Evolutionary conservation across 2,888 invertebrate species (phyloP).

Genomic region (Polymixis flavicincta): DNA sequence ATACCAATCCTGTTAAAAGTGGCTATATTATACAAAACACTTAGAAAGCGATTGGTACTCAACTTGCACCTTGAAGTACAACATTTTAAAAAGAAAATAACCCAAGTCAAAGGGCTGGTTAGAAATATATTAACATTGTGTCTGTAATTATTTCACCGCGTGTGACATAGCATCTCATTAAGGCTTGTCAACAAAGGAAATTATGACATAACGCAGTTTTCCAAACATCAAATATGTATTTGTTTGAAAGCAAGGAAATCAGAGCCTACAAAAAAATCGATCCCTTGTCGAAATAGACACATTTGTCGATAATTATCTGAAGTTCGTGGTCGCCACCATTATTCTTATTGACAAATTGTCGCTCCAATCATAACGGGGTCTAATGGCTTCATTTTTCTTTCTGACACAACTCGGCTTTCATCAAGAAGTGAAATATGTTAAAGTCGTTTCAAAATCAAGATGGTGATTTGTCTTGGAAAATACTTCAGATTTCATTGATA

Average conservation of each 20-base stretch:
- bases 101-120: background rate
- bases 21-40: too few species aligned
- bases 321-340: slow-evolving; percentile 65
- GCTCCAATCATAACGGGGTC: slow-evolving; percentile 66
- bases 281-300: slow-evolving; percentile 39
- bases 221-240: slow-evolving; percentile 7
- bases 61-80: too few species aligned
- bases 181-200: background rate
- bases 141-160: background rate
- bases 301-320: slow-evolving; percentile 61
- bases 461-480: slow-evolving; percentile 10
- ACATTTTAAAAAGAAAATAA: too few species aligned
- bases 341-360: slow-evolving; percentile 74
- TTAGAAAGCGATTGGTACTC: too few species aligned
- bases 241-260: slow-evolving; percentile 31
- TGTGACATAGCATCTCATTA: background rate
- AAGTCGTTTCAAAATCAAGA: slow-evolving; percentile 40
- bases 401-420: slow-evolving; percentile 43
- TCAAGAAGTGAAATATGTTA: slow-evolving; percentile 50
- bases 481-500: slow-evolving; percentile 18
- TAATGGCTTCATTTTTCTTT: slow-evolving; percentile 67
- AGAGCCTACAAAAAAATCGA: slow-evolving; percentile 40
- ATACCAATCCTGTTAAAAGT: too few species aligned
- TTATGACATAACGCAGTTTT: background rate
- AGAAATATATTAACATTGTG: background rate